Base-by-base conservation (phyloP, 2,113 vertebrate genomes). In the Dasyornis broadbenti region DNA sequence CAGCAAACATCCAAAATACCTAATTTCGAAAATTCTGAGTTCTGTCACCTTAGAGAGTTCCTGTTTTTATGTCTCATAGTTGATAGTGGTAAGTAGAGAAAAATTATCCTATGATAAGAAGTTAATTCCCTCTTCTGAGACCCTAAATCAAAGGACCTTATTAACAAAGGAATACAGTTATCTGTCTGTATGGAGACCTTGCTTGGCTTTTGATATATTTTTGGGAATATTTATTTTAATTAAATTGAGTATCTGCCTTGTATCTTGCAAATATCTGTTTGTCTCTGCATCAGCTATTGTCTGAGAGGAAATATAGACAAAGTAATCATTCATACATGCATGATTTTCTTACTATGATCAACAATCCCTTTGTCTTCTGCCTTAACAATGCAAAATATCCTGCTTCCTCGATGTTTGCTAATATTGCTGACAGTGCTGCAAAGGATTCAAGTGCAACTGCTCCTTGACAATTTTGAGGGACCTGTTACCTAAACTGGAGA, bases 171-270 rank as follows among this genome's bases (percentile, higher is more conserved):
- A 89, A 88, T 86, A 90, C 47, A 88, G 64, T 81, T 95, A 90
- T 88, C 82, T 96, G 30, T n/a, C 85, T 93, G 75, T 86, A 75
- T 57, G 47, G 68, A 47, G 42, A 94, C 75, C 85, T 86, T 92
- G 22, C 52, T 88, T 94, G 68, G 68, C 39, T 96, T 95, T 81
- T 78, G 71, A 37, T 88, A 88, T 63, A 63, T 96, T 94, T 96
- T 83, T 6, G 60, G 71, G 71, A 92, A 92, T 93, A 94, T 92
- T 94, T 94, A 88, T 90, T 94, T 92, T 95, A 96, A 97, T 96
- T 97, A 90, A 96, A 93, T 52, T 83, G 42, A 78, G 63, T 96
- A 94, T 95, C 92, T 93, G n/a, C 31, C 79, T 90, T 95, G 92
- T 95, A 86, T 96, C 92, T 90, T 93, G 24, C 68, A 95, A 92